These are phyloP conservation scores for Caenorhabditis japonica DNA, from an alignment of 2,888 invertebrate species.

Conservation along the genomic window DNA sequence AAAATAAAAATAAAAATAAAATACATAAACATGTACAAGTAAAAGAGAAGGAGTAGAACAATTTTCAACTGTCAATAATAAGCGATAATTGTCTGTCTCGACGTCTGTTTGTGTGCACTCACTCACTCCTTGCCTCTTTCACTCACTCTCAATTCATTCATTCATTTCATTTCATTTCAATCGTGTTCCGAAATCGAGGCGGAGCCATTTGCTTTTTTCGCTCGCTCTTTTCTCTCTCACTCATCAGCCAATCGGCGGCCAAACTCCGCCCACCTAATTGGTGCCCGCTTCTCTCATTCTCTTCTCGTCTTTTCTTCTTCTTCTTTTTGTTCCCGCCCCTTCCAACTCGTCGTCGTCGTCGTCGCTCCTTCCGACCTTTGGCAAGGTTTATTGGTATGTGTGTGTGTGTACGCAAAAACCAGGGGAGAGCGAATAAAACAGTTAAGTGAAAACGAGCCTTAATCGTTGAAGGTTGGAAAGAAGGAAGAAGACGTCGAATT, in stretches of 20 bases:
- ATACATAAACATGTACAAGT: neutral
- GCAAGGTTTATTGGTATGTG: slow-evolving; percentile 48
- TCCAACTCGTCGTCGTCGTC: slow-evolving; percentile 6
- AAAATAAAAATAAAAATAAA: no score
- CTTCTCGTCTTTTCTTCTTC: neutral
- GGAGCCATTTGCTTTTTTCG: slow-evolving; percentile 14
- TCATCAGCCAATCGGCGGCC: slow-evolving; percentile 36
- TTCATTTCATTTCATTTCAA: slow-evolving; percentile 10
- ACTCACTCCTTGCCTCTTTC: neutral
- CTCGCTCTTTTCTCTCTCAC: neutral
- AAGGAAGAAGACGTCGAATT: no score
- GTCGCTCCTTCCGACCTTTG: slow-evolving; percentile 39
- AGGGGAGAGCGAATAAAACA: slow-evolving; percentile 5
- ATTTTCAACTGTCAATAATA: slow-evolving; percentile 12
- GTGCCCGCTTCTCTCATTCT: slow-evolving; percentile 13
- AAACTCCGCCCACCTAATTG: slow-evolving; percentile 53
- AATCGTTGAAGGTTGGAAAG: slow-evolving; percentile 51
- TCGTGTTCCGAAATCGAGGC: slow-evolving; percentile 18
- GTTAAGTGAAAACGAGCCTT: slow-evolving; percentile 38
- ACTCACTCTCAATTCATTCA: no score
- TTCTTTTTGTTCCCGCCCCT: slow-evolving; percentile 4
- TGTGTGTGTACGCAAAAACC: slow-evolving; percentile 12
- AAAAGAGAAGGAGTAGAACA: neutral
- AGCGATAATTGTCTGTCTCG: slow-evolving; percentile 28
- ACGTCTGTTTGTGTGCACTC: neutral